Evolutionary conservation across 1,140 invertebrate genomes (phyloP).

Genomic region (Megathymus violae): DNA sequence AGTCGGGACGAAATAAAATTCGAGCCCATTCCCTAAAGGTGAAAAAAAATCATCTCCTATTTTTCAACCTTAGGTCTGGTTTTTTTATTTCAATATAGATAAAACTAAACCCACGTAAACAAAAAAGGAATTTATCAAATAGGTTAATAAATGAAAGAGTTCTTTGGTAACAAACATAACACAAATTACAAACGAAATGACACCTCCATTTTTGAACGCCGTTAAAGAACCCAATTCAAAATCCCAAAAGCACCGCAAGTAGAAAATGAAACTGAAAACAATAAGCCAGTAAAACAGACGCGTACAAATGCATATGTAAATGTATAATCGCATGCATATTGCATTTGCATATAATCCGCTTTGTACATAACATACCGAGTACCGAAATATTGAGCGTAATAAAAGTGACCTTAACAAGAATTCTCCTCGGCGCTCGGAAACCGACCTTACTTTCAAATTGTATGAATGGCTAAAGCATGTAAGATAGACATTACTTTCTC

Average conservation of each 20-base stretch:
- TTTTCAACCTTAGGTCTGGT: too few species aligned
- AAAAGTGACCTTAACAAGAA: conserved; percentile 18
- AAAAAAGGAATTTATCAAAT: too few species aligned
- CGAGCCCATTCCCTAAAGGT: too few species aligned
- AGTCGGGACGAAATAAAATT: too few species aligned
- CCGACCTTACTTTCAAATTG: conserved; percentile 29
- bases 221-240: too few species aligned
- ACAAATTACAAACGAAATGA: too few species aligned
- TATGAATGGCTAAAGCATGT: conserved; percentile 26
- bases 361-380: not conserved
- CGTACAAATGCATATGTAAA: conserved; percentile 25
- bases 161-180: too few species aligned
- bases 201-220: too few species aligned
- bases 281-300: conserved; percentile 13
- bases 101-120: too few species aligned
- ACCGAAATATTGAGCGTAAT: conserved; percentile 19
- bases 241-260: not conserved
- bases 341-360: conserved; percentile 28
- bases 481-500: conserved; percentile 18
- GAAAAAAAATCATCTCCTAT: too few species aligned
- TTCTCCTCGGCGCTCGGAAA: not conserved
- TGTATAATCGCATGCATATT: conserved; percentile 23
- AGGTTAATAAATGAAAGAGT: too few species aligned
- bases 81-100: too few species aligned
- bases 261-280: conserved; percentile 18